Evolutionary conservation across 1,140 invertebrate species (phyloP).

Genomic region (Drosophila paulistorum): DNA sequence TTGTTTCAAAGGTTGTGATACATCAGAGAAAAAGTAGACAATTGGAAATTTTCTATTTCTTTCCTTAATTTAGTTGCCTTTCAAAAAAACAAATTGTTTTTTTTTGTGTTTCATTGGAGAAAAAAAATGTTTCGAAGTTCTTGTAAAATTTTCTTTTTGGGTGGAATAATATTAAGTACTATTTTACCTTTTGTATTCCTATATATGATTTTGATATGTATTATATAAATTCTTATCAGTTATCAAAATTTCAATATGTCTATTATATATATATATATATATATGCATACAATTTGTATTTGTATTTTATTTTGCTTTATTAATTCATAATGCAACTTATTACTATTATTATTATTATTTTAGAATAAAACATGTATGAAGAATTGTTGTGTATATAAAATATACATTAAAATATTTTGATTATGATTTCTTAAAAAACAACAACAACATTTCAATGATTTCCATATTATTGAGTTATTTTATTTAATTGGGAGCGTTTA

Average conservation of each 20-base stretch:
- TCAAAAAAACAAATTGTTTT: constrained; percentile 33
- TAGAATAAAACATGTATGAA: constrained; percentile 69
- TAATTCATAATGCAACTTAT: constrained; percentile 69
- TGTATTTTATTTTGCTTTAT: constrained; percentile 69
- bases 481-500: constrained; percentile 14
- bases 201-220: constrained; percentile 36
- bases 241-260: constrained; percentile 33
- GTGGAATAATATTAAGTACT: constrained; percentile 17
- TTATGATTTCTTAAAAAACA: constrained; percentile 62
- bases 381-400: constrained; percentile 79
- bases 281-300: constrained; percentile 53
- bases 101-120: neutral
- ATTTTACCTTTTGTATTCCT: constrained; percentile 54
- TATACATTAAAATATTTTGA: constrained; percentile 74
- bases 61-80: constrained; percentile 68
- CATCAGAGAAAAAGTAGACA: constrained; percentile 42
- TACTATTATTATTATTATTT: constrained; percentile 70
- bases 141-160: constrained; percentile 7
- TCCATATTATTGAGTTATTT: constrained; percentile 26
- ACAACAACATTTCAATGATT: neutral
- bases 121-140: constrained; percentile 5
- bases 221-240: constrained; percentile 33
- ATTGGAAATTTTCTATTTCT: constrained; percentile 45
- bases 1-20: constrained; percentile 79
- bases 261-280: constrained; percentile 30